These are phyloP conservation scores for Microcebus murinus DNA, from an alignment of 2,113 vertebrate species.

Conservation along the genomic window DNA sequence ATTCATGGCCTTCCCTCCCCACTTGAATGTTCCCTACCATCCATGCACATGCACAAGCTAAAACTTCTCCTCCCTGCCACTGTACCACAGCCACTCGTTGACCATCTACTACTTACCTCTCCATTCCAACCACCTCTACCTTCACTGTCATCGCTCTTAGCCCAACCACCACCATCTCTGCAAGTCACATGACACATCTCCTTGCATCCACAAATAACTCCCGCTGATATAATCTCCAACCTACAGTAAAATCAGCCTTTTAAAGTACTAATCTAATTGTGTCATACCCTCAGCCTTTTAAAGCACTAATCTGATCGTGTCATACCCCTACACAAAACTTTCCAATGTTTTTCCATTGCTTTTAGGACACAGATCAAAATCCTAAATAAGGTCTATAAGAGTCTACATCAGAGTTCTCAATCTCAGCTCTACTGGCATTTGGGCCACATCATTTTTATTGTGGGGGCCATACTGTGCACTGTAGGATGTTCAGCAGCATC, in stretches of 20 bases:
- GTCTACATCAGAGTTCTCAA: not conserved
- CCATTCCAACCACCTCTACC: not conserved
- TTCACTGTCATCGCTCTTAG: not conserved
- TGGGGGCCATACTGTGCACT: not conserved
- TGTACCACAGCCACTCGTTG: not conserved
- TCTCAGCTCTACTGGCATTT: not conserved
- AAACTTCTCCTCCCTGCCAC: not conserved
- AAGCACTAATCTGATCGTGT: not conserved
- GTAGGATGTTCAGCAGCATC: not conserved
- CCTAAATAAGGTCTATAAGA: not conserved
- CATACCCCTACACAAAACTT: not conserved
- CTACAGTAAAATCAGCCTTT: not conserved
- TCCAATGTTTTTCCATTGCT: not conserved
- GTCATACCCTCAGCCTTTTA: not conserved
- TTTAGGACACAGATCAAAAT: not conserved
- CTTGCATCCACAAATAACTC: not conserved
- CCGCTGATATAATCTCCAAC: not conserved
- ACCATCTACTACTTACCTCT: not conserved
- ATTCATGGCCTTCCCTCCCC: not conserved
- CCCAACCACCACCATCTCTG: not conserved
- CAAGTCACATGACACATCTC: not conserved
- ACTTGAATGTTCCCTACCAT: not conserved
- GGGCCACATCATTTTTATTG: not conserved
- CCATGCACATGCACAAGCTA: not conserved
- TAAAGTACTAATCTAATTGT: not conserved